phyloP scores from a whole-genome alignment of 37 sponge, comb jelly and placozoan genomes.

The Dysidea cf. avara region DNA sequence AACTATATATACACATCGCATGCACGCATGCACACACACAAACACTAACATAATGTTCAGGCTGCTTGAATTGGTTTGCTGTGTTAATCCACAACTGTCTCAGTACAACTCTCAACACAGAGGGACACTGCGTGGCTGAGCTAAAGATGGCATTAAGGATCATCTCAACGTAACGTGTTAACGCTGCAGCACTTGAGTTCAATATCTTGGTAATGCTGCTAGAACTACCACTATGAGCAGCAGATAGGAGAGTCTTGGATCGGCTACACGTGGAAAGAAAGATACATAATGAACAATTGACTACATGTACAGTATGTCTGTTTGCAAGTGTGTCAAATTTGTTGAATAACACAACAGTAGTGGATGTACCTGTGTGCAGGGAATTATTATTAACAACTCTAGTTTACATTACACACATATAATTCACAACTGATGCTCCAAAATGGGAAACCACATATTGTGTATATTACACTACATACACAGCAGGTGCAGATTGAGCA shows the following conservation, averaged over 20 bases:
- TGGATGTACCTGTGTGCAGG: too few relatives aligned
- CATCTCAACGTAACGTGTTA: slow-evolving; percentile 48
- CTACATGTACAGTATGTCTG: not conserved
- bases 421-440: too few relatives aligned
- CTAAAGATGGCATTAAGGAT: slow-evolving; percentile 61
- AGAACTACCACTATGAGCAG: not conserved
- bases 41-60: slow-evolving; percentile 37
- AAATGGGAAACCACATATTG: too few relatives aligned
- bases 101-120: slow-evolving; percentile 59
- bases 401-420: too few relatives aligned
- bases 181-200: slow-evolving; percentile 32
- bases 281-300: not conserved
- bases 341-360: too few relatives aligned
- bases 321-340: too few relatives aligned
- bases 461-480: not conserved
- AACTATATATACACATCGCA: too few relatives aligned
- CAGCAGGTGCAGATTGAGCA: not conserved
- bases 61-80: slow-evolving; percentile 45
- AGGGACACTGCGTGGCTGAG: slow-evolving; percentile 68
- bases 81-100: slow-evolving; percentile 72
- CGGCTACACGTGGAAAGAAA: not conserved
- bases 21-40: too few relatives aligned
- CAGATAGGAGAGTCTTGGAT: not conserved
- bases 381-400: too few relatives aligned
- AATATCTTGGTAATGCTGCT: slow-evolving; percentile 18